These are phyloP conservation scores for Microcaecilia unicolor DNA, from an alignment of 2,797 vertebrate species.

Conservation along the genomic window DNA sequence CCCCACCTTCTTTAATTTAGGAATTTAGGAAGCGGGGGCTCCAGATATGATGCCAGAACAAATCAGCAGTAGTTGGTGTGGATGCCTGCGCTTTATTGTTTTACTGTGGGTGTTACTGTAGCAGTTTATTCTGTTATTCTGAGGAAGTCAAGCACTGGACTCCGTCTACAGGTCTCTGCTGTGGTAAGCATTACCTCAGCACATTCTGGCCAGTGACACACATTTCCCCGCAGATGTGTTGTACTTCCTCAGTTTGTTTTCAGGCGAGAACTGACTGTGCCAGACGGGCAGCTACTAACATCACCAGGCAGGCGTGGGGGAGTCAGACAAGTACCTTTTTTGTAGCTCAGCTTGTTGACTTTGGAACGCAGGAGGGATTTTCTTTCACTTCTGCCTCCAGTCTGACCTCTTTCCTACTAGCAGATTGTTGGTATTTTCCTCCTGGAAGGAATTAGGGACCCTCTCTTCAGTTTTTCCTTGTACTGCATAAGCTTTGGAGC, in stretches of 20 bases:
- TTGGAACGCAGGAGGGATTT: slow-evolving; percentile 17
- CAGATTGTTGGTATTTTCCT: slow-evolving; percentile 47
- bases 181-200: neutral
- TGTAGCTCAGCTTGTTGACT: slow-evolving; percentile 6
- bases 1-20: no score
- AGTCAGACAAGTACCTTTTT: accelerated
- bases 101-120: no score
- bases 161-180: no score
- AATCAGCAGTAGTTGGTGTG: no score
- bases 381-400: slow-evolving; percentile 30
- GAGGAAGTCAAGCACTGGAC: no score
- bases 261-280: neutral
- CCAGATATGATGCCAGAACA: no score
- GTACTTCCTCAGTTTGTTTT: neutral
- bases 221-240: neutral
- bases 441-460: slow-evolving; percentile 27
- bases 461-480: slow-evolving; percentile 23
- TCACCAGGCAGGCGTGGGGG: neutral
- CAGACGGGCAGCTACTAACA: neutral
- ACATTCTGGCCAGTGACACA: neutral
- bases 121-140: no score
- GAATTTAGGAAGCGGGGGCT: no score
- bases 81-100: no score
- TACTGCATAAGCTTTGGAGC: neutral
- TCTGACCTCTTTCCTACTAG: slow-evolving; percentile 41